Conservation (phyloP, 2,113 vertebrate genomes). For the Laticauda laticaudata region DNA sequence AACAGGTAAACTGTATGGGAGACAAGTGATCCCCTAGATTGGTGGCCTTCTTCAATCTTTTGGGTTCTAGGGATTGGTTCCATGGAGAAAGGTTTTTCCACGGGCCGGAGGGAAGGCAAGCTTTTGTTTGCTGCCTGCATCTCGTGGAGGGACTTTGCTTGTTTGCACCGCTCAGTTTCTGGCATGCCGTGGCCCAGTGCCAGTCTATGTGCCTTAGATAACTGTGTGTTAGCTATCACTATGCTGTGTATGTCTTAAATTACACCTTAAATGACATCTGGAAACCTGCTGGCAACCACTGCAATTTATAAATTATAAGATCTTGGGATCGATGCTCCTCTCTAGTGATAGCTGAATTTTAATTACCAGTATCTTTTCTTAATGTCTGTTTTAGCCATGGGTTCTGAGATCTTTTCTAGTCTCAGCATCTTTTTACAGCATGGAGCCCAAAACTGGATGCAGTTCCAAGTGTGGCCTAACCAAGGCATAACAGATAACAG, state of each 20-base stretch:
- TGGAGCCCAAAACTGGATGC: no score
- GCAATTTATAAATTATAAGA: background rate
- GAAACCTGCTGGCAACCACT: background rate
- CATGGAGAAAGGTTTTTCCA: no score
- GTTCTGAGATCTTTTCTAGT: background rate
- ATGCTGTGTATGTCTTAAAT: background rate
- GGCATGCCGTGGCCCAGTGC: no score
- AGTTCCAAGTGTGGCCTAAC: no score
- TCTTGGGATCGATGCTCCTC: background rate
- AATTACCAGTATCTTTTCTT: background rate
- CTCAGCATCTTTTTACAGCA: no score
- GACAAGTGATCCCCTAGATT: background rate
- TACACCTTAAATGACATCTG: background rate
- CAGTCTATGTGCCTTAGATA: background rate
- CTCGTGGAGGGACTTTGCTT: no score
- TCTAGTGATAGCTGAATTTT: background rate
- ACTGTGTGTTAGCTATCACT: background rate
- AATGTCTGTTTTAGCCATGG: background rate
- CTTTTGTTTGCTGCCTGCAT: no score
- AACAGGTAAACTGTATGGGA: background rate
- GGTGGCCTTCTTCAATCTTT: no score
- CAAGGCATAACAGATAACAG: no score
- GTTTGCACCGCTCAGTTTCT: no score
- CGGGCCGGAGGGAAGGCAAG: no score
- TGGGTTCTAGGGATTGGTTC: no score